Evolutionary conservation across 2,888 invertebrate genomes (phyloP).

Genomic region (Harpagoxenus sublaevis): DNA sequence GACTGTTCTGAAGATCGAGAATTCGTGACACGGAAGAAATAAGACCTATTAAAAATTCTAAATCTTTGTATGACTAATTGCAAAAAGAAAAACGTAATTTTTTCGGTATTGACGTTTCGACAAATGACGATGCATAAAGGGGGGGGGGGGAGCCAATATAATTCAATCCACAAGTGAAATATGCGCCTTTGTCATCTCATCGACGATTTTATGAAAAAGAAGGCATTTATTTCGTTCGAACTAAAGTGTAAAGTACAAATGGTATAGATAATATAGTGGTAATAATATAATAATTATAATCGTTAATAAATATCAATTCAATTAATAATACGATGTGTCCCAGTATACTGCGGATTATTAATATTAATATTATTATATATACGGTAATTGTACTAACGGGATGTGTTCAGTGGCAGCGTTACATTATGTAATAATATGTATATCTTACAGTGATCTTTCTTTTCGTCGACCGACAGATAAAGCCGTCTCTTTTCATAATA

Average conservation of each 20-base stretch:
- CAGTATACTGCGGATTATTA: constrained; percentile 72
- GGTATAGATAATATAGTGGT: constrained; percentile 85
- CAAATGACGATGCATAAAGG: not conserved
- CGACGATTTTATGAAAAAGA: constrained; percentile 84
- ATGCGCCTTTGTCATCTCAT: constrained; percentile 18
- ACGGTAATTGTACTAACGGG: constrained; percentile 85
- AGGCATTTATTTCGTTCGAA: constrained; percentile 86
- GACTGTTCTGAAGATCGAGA: not conserved
- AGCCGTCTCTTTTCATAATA: constrained; percentile 29
- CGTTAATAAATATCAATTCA: constrained; percentile 85
- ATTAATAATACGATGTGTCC: constrained; percentile 78
- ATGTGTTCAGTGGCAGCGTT: constrained; percentile 86
- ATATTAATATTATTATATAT: constrained; percentile 66
- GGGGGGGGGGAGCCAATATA: not conserved
- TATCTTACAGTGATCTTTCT: constrained; percentile 71
- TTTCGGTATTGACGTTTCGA: not conserved
- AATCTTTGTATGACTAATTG: not conserved
- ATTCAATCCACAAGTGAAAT: constrained; percentile 7
- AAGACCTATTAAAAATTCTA: not conserved
- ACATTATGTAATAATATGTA: constrained; percentile 69
- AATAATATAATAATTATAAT: constrained; percentile 84
- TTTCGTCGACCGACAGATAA: constrained; percentile 56
- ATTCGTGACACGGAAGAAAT: not conserved
- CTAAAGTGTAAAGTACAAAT: constrained; percentile 86
- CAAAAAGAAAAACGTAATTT: not conserved